These are phyloP conservation scores for Gila orcuttii DNA, from an alignment of 2,113 vertebrate species.

Conservation along the genomic window DNA sequence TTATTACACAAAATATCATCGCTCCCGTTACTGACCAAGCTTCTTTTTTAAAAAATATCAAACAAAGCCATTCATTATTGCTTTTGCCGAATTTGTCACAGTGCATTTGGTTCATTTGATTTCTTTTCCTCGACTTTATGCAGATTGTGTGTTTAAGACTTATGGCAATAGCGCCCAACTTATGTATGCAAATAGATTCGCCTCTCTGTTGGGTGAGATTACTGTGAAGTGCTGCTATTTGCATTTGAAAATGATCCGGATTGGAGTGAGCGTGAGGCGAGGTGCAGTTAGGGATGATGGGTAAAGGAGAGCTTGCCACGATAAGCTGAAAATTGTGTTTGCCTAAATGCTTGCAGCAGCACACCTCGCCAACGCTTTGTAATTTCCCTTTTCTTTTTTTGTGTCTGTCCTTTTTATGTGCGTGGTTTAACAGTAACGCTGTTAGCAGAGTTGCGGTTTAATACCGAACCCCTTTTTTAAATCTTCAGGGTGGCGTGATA, in stretches of 20 bases:
- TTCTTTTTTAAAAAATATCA: not conserved
- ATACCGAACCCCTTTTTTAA: constrained; percentile 45
- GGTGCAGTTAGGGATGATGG: constrained; percentile 62
- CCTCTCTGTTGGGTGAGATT: constrained; percentile 64
- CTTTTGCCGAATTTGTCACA: constrained; percentile 56
- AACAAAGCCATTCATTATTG: constrained; percentile 53
- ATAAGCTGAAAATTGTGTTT: constrained; percentile 65
- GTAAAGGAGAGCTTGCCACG: constrained; percentile 56
- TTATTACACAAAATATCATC: constrained; percentile 1
- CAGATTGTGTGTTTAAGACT: constrained; percentile 63
- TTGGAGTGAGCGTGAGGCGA: constrained; percentile 60
- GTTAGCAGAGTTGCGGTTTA: constrained; percentile 52
- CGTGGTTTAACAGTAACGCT: constrained; percentile 49
- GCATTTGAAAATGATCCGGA: constrained; percentile 67
- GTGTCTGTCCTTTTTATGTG: constrained; percentile 49
- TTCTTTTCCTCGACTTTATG: constrained; percentile 50
- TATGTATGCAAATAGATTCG: constrained; percentile 66
- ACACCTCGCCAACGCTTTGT: constrained; percentile 58
- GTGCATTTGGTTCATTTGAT: constrained; percentile 46
- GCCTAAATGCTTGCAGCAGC: constrained; percentile 61
- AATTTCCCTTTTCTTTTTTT: constrained; percentile 56
- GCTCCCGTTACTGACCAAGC: constrained; percentile 11
- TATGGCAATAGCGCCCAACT: constrained; percentile 60
- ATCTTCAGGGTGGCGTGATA: constrained; percentile 52
- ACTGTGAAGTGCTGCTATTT: constrained; percentile 66